Evolutionary conservation across 2,113 vertebrate species (phyloP).

Genomic region (Tachycineta bicolor): DNA sequence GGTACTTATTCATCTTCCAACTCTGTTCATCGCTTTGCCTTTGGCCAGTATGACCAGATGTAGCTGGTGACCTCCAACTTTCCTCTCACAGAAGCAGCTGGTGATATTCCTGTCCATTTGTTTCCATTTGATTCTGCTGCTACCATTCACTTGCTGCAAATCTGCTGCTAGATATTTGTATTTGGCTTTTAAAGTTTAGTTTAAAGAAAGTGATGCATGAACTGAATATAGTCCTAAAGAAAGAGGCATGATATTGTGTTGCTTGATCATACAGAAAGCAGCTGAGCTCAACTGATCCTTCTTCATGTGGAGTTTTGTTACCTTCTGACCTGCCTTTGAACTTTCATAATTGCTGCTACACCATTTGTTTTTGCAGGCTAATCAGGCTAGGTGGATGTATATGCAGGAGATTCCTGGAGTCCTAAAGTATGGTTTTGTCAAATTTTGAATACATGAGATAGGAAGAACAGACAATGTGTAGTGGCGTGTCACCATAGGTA

Average conservation of each 20-base stretch:
- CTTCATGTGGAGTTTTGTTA: not conserved
- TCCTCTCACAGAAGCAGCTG: not conserved
- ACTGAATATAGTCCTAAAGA: not conserved
- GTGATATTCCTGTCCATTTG: not conserved
- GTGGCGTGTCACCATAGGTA: not conserved
- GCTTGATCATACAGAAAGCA: not conserved
- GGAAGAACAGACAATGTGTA: not conserved
- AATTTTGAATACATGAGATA: constrained; percentile 4
- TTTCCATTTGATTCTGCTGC: not conserved
- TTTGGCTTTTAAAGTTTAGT: not conserved
- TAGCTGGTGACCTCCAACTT: not conserved
- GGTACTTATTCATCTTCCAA: not conserved
- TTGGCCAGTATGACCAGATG: not conserved
- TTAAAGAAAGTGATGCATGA: not conserved
- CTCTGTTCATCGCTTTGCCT: not conserved
- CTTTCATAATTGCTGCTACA: not conserved
- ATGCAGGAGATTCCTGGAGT: constrained; percentile 12
- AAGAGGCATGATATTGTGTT: not conserved
- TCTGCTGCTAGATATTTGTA: not conserved
- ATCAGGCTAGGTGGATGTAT: not conserved
- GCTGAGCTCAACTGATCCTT: not conserved
- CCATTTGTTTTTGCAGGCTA: constrained; percentile 22
- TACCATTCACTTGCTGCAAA: not conserved
- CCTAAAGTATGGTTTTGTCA: constrained; percentile 27
- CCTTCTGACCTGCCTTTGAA: constrained; percentile 42